Percentiles rank a stretch among this genome's conserved stretches.
Conservation (phyloP, 2,113 vertebrate species). For the Terrapene triunguis region DNA sequence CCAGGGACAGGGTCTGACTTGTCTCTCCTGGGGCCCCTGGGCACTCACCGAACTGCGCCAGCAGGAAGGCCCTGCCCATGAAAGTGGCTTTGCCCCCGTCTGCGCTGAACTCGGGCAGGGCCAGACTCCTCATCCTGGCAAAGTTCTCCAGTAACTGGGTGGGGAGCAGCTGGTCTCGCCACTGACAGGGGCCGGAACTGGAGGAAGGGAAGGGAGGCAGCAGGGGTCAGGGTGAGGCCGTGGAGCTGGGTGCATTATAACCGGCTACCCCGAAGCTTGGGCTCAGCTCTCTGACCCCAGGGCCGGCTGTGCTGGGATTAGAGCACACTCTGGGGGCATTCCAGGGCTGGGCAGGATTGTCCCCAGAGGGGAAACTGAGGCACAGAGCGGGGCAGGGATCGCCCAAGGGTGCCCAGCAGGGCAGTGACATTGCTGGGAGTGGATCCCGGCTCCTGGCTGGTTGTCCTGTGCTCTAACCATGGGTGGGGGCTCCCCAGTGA, state of each 20-base stretch:
- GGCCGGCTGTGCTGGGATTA: too few relatives aligned
- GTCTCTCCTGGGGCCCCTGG: too few relatives aligned
- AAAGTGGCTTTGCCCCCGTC: constrained; percentile 36
- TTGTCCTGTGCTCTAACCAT: background rate
- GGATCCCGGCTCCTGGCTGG: too few relatives aligned
- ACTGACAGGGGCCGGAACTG: constrained; percentile 55
- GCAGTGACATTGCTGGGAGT: background rate
- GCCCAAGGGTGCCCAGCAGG: too few relatives aligned
- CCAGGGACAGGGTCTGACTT: background rate
- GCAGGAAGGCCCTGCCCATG: constrained; percentile 39
- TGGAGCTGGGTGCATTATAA: background rate
- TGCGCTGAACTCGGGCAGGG: constrained; percentile 29
- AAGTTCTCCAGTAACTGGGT: constrained; percentile 60
- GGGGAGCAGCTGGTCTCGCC: constrained; percentile 77
- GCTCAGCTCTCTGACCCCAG: too few relatives aligned
- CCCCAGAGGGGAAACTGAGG: background rate
- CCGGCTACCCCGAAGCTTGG: background rate
- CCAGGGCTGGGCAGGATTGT: background rate
- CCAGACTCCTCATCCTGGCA: constrained; percentile 43
- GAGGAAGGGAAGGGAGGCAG: constrained; percentile 60
- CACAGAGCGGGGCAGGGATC: too few relatives aligned
- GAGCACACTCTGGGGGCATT: background rate
- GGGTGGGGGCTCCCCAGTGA: background rate
- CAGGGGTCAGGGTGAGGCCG: constrained; percentile 49
- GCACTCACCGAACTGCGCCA: constrained; percentile 70